Conservation (phyloP, 2,113 vertebrate species). For the Cyanoderma ruficeps region DNA sequence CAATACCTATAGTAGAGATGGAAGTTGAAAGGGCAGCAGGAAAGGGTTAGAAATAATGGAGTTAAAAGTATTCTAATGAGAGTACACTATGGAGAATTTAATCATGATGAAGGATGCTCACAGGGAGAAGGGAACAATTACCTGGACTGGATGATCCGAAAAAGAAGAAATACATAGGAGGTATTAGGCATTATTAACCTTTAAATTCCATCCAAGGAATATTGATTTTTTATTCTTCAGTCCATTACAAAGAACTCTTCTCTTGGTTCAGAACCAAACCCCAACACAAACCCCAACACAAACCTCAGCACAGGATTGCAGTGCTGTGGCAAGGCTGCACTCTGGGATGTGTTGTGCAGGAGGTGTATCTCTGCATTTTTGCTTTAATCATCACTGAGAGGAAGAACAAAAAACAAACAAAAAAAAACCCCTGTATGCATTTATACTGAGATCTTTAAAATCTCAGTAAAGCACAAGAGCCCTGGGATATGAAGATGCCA, state of each 20-base stretch:
- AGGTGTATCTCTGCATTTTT: background rate
- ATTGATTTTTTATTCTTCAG: background rate
- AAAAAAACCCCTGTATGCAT: background rate
- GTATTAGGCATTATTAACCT: background rate
- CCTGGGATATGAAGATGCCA: background rate
- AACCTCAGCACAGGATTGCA: rapidly evolving
- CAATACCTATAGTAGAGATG: background rate
- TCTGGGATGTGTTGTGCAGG: too few species aligned
- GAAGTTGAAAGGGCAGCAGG: background rate
- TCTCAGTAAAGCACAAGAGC: background rate
- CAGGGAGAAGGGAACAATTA: background rate
- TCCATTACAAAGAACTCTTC: background rate
- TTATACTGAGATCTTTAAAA: background rate
- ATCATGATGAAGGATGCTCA: background rate
- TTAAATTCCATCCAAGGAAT: background rate
- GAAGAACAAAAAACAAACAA: background rate
- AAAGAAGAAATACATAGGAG: background rate
- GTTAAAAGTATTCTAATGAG: background rate
- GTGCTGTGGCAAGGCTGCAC: background rate
- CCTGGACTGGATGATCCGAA: background rate
- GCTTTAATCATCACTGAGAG: background rate
- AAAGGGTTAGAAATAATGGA: background rate
- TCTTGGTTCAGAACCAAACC: background rate
- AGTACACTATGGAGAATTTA: background rate
- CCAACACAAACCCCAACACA: background rate